Evolutionary conservation across 1,140 invertebrate species (phyloP).

Genomic region (Rhopalosiphum padi): DNA sequence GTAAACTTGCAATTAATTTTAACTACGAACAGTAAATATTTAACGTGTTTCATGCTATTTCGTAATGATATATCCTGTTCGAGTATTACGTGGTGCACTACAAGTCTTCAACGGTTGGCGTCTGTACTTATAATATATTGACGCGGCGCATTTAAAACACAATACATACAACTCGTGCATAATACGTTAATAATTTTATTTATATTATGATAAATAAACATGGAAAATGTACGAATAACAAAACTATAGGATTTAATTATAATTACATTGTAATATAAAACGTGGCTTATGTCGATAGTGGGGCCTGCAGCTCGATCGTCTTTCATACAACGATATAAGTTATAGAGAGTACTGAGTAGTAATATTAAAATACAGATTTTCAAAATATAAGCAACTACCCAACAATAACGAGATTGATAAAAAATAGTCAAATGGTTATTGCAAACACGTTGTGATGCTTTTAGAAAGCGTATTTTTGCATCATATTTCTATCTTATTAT

Average conservation of each 20-base stretch:
- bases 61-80: not conserved
- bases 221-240: not conserved
- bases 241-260: not conserved
- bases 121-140: not conserved
- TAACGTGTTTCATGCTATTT: not conserved
- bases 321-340: too few species aligned
- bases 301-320: too few species aligned
- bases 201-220: not conserved
- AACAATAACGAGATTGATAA: too few species aligned
- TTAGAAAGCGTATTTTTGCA: too few species aligned
- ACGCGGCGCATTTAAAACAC: not conserved
- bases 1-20: constrained; percentile 2
- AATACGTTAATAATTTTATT: not conserved
- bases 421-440: too few species aligned
- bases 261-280: not conserved
- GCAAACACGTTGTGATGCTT: too few species aligned
- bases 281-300: too few species aligned
- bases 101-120: not conserved
- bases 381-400: too few species aligned
- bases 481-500: too few species aligned
- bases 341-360: too few species aligned
- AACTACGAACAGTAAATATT: constrained; percentile 17
- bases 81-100: not conserved
- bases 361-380: too few species aligned
- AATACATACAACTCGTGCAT: not conserved